Conservation (phyloP, 2,888 invertebrate species). For the Volucella inflata region DNA sequence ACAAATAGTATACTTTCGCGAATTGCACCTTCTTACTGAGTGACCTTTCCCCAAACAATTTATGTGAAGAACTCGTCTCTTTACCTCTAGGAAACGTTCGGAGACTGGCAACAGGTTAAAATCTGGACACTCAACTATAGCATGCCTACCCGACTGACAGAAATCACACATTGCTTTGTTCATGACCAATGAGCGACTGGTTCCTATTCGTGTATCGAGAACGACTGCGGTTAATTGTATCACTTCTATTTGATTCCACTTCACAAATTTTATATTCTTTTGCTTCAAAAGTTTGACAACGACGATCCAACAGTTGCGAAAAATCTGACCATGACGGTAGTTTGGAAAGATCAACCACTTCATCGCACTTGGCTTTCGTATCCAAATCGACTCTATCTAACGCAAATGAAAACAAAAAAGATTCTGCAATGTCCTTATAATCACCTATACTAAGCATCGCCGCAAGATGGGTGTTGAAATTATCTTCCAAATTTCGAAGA, state of each 20-base stretch:
- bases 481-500: constrained; percentile 21
- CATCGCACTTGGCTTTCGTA: constrained; percentile 4
- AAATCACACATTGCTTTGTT: constrained; percentile 17
- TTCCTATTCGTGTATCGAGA: neutral
- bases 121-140: constrained; percentile 5
- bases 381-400: constrained; percentile 20
- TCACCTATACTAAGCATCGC: constrained; percentile 25
- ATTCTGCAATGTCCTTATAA: constrained; percentile 19
- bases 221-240: neutral
- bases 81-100: constrained; percentile 13
- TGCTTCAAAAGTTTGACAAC: constrained; percentile 4
- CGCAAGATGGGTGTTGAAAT: constrained; percentile 23
- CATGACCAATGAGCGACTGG: no score
- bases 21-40: constrained; percentile 27
- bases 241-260: neutral
- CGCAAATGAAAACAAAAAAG: constrained; percentile 23
- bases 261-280: neutral
- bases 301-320: constrained; percentile 6
- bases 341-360: constrained; percentile 2
- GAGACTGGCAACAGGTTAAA: constrained; percentile 9
- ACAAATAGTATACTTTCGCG: constrained; percentile 11
- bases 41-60: constrained; percentile 9
- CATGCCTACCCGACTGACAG: constrained; percentile 3
- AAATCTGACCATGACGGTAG: constrained; percentile 6
- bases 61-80: constrained; percentile 9